Evolutionary conservation across 2,797 vertebrate genomes (phyloP).

Genomic region (Oceanodroma leucorhoa): DNA sequence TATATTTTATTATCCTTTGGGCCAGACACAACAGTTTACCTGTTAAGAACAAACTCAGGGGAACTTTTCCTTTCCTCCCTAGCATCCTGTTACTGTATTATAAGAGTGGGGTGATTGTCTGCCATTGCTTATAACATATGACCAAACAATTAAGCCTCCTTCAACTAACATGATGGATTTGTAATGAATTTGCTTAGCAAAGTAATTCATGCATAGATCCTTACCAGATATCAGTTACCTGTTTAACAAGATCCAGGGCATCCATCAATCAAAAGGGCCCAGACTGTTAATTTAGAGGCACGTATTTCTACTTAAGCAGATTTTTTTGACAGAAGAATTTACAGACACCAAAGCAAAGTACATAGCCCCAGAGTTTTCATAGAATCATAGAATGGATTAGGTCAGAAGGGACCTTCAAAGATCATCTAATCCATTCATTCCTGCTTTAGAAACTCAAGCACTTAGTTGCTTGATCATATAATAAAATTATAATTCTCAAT

Average conservation of each 20-base stretch:
- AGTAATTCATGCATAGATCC: slow-evolving; percentile 39
- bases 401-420: background rate
- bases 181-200: slow-evolving; percentile 39
- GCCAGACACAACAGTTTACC: background rate
- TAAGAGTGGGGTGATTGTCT: background rate
- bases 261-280: background rate
- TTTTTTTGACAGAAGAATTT: background rate
- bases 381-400: background rate
- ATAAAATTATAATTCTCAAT: background rate
- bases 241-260: background rate
- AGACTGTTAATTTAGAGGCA: background rate
- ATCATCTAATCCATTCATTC: background rate
- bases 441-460: background rate
- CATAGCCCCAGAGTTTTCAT: background rate
- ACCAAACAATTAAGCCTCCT: slow-evolving; percentile 46
- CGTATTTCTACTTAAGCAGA: background rate
- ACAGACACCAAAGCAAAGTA: background rate
- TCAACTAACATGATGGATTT: slow-evolving; percentile 31
- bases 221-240: slow-evolving; percentile 30
- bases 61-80: background rate
- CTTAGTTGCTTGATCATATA: background rate
- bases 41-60: slow-evolving; percentile 13
- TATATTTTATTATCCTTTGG: slow-evolving; percentile 2
- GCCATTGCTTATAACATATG: background rate
- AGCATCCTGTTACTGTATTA: slow-evolving; percentile 17